Conservation (phyloP, 2,888 invertebrate species). For the Dexiosoma caninum region DNA sequence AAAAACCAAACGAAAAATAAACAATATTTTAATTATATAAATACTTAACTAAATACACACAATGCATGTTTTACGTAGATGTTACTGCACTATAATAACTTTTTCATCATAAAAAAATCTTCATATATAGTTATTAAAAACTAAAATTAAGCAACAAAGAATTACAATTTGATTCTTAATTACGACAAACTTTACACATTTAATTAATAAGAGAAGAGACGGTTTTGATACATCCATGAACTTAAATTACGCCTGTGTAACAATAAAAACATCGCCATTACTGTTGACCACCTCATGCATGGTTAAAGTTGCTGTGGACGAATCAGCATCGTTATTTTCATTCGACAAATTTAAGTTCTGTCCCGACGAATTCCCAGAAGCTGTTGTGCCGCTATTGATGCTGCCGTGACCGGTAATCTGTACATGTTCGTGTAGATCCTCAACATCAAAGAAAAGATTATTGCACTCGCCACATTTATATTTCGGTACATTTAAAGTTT, state of each 20-base stretch:
- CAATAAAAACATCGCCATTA: conserved; percentile 72
- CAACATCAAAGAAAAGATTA: conserved; percentile 81
- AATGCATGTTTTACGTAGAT: no score
- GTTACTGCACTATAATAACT: conserved; percentile 7
- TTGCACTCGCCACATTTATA: conserved; percentile 80
- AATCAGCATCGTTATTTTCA: conserved; percentile 41
- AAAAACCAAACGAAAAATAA: no score
- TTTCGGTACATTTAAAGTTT: conserved; percentile 71
- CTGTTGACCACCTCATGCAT: conserved; percentile 70
- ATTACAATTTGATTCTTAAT: neutral
- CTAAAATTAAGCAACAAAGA: conserved; percentile 33
- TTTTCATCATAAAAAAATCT: neutral
- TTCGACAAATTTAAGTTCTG: conserved; percentile 45
- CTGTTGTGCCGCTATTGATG: conserved; percentile 8
- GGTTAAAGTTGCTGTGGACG: conserved; percentile 45
- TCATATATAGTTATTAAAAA: neutral
- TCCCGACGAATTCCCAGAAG: neutral
- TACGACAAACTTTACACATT: neutral
- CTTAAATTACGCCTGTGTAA: conserved; percentile 73
- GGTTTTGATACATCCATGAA: conserved; percentile 1
- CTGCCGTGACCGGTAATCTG: conserved; percentile 74
- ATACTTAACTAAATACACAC: neutral
- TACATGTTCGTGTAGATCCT: conserved; percentile 79
- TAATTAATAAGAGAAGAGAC: conserved; percentile 2
- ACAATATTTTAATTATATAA: neutral